Conservation (phyloP, 2,797 vertebrate species). For the Danio albolineatus region DNA sequence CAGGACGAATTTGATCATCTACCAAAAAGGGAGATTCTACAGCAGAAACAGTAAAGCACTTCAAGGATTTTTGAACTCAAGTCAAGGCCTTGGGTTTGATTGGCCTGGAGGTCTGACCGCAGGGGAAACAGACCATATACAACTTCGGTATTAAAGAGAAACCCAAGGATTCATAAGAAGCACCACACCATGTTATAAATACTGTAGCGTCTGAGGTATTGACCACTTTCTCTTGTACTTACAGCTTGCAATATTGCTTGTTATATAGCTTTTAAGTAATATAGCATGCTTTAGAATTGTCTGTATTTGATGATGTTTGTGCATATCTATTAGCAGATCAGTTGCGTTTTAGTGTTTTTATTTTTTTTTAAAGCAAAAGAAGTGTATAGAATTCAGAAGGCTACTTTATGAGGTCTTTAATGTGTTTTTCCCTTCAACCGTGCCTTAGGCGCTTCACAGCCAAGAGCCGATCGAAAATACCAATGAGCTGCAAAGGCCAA, state of each 20-base stretch:
- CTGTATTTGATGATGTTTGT: background rate
- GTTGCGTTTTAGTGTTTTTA: background rate
- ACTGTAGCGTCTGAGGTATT: background rate
- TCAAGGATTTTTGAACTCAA: slow-evolving; percentile 21
- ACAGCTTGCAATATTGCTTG: background rate
- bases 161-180: background rate
- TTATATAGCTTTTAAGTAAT: background rate
- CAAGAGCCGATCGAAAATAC: slow-evolving; percentile 43
- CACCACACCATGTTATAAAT: background rate
- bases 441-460: slow-evolving; percentile 48
- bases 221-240: background rate
- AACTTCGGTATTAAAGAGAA: slow-evolving; percentile 38
- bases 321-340: background rate
- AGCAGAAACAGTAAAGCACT: slow-evolving; percentile 54
- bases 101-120: slow-evolving; percentile 49
- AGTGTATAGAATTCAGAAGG: slow-evolving; percentile 42
- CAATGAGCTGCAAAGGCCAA: slow-evolving; percentile 44
- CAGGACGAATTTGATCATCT: slow-evolving; percentile 38
- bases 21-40: slow-evolving; percentile 53
- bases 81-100: slow-evolving; percentile 50
- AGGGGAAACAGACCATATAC: slow-evolving; percentile 27
- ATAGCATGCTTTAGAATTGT: background rate
- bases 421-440: slow-evolving; percentile 31
- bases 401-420: slow-evolving; percentile 41
- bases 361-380: background rate